Evolutionary conservation across 2,113 vertebrate genomes (phyloP), one percentile per base, ranked within the genome.

Genomic region (Scomber colias): DNA sequence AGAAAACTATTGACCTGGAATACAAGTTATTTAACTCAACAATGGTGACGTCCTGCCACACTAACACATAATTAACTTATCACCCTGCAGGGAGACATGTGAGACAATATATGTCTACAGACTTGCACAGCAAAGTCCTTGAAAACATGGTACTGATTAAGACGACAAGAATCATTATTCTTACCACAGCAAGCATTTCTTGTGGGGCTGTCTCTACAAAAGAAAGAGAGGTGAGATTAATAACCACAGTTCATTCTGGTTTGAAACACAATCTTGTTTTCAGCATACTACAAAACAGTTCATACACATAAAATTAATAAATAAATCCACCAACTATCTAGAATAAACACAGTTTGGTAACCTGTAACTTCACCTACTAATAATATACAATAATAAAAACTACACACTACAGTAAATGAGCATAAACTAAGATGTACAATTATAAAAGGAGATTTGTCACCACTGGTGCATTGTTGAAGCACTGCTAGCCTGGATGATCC

Each of bases 31-130:
- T 74, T 27, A 69, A 19, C 19, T 69, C 31, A 54, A 30, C 64
- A 68, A 44, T 50, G 27, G 24, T 3, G 54, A 71, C 11, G 24
- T 44, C 48, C 21, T 11, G 15, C 57, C 44, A 62, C 30, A 16
- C 2, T 17, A 10, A 11, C 27, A 21, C 62, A 62, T 21, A 62
- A 73, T 83, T 68, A 83, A 77, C 55, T 17, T 16, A n/a, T 59
- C 51, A 45, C 57, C 57, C 27, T 27, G 19, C 31, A 17, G 46
- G 31, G 19, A 65, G 61, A 60, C 31, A 45, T 31, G 46, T 7
- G 27, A 53, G 51, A 75, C 45, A 62, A 50, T 15, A 60, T 19
- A 21, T 2, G 8, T 53, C 70, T 6, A 24, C 5, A 16, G 50
- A 54, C 19, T 40, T 27, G 40, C 24, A 66, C 9, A 51, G 54